A percentile compares a stretch with the other conserved stretches of the same genome.
phyloP scores from a whole-genome alignment of 2,888 invertebrate genomes.

The Craniophora ligustri region DNA sequence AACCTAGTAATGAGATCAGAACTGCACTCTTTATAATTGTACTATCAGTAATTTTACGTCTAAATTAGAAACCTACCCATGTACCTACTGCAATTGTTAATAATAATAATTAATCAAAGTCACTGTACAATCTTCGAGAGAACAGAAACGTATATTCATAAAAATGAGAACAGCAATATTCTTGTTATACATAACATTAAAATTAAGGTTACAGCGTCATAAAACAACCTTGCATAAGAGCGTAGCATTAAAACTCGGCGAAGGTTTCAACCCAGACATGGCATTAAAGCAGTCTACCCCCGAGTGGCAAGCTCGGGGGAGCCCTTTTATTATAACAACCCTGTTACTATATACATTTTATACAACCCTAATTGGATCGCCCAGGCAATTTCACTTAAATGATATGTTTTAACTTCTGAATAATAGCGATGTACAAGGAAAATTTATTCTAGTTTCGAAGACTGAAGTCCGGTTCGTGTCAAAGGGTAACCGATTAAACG shows the following conservation, averaged over 20 bases:
- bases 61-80: too few relatives aligned
- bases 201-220: not conserved
- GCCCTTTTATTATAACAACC: slow-evolving; percentile 27
- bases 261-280: slow-evolving; percentile 11
- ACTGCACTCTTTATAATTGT: too few relatives aligned
- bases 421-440: slow-evolving; percentile 7
- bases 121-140: too few relatives aligned
- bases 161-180: not conserved
- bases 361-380: slow-evolving; percentile 42
- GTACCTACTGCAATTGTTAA: too few relatives aligned
- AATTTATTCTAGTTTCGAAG: not conserved
- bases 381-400: slow-evolving; percentile 27
- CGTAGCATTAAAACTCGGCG: slow-evolving; percentile 10
- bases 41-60: too few relatives aligned
- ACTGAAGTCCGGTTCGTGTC: not conserved
- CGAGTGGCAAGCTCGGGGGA: slow-evolving; percentile 2
- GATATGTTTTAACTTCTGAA: not conserved
- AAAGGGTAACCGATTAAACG: too few relatives aligned
- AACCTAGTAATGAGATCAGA: too few relatives aligned
- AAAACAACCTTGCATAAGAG: slow-evolving; percentile 6
- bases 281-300: slow-evolving; percentile 11
- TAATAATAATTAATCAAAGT: too few relatives aligned
- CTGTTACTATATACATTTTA: slow-evolving; percentile 37
- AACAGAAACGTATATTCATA: too few relatives aligned
- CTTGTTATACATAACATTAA: not conserved